phyloP scores from a whole-genome alignment of 2,113 vertebrate species.

The Bufo gargarizans region DNA sequence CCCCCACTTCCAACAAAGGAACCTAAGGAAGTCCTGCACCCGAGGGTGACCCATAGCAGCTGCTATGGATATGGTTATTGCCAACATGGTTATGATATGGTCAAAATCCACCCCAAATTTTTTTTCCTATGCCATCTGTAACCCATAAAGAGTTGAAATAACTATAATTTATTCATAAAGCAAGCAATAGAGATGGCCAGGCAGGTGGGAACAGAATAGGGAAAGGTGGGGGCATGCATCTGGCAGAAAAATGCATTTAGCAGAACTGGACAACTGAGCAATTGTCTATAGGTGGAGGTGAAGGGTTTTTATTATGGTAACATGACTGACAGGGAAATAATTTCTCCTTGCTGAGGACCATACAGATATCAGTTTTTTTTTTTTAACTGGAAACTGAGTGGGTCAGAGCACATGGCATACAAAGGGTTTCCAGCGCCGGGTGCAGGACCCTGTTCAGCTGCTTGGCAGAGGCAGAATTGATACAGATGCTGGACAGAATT shows the following conservation, averaged over 20 bases:
- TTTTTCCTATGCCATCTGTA: too few species aligned
- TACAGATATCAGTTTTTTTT: neutral
- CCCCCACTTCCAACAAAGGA: too few species aligned
- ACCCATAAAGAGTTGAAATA: too few species aligned
- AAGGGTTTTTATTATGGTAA: too few species aligned
- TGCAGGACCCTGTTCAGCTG: neutral
- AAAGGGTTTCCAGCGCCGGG: neutral
- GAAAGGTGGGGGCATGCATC: neutral
- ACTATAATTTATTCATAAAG: too few species aligned
- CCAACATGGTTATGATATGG: too few species aligned
- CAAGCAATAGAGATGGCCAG: neutral
- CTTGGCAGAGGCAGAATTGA: slow-evolving; percentile 1
- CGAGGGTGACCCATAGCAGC: too few species aligned
- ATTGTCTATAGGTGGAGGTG: neutral
- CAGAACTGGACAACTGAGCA: neutral
- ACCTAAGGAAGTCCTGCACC: too few species aligned
- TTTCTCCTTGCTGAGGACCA: neutral
- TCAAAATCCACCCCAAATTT: too few species aligned
- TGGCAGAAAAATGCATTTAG: neutral
- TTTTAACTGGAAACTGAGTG: neutral
- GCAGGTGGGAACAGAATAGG: neutral
- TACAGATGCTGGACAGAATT: slow-evolving; percentile 43
- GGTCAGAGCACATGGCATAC: neutral
- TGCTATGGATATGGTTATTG: too few species aligned
- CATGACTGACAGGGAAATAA: neutral